Conservation (phyloP, 2,888 invertebrate genomes). For the Metellina segmentata region DNA sequence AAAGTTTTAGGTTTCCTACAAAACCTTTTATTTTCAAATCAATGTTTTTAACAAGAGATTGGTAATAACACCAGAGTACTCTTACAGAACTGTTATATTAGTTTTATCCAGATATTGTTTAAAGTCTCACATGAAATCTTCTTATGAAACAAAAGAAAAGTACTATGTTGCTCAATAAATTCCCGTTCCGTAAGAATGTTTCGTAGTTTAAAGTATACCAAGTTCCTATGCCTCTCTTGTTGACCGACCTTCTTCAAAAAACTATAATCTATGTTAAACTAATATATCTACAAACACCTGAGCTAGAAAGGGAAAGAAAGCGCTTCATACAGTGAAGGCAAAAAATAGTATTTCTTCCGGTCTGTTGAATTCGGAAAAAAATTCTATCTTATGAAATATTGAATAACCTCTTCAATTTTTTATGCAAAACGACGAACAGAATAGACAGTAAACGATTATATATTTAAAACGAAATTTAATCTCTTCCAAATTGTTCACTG, state of each 20-base stretch:
- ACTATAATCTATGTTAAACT: not conserved
- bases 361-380: not conserved
- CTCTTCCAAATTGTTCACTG: too few relatives aligned
- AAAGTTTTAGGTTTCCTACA: too few relatives aligned
- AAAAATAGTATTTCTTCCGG: not conserved
- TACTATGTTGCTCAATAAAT: not conserved
- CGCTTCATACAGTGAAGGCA: not conserved
- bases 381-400: not conserved
- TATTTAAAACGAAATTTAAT: too few relatives aligned
- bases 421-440: too few relatives aligned
- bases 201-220: not conserved
- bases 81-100: too few relatives aligned
- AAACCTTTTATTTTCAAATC: too few relatives aligned
- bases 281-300: not conserved
- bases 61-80: too few relatives aligned
- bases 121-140: not conserved
- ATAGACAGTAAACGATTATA: too few relatives aligned
- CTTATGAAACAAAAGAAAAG: not conserved
- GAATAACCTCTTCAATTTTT: too few relatives aligned
- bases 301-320: not conserved
- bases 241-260: not conserved
- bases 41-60: too few relatives aligned
- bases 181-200: not conserved
- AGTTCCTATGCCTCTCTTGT: not conserved
- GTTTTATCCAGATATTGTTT: not conserved